phyloP scores from a whole-genome alignment of 2,888 invertebrate genomes.

The Cacoxenus indagator region DNA sequence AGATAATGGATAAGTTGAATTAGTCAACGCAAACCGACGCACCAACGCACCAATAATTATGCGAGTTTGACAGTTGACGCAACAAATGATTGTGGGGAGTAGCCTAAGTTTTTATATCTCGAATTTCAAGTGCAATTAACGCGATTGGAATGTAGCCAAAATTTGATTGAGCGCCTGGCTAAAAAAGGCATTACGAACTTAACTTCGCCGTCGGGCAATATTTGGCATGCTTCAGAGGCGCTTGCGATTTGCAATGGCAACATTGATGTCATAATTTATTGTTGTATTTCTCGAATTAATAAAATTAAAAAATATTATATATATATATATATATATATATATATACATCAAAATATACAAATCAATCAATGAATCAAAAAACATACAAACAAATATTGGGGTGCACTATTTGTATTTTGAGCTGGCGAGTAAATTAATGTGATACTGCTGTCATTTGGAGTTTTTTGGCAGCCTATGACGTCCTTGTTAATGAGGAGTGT shows the following conservation, averaged over 20 bases:
- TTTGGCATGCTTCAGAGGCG: background rate
- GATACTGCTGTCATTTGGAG: background rate
- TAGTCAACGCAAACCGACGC: background rate
- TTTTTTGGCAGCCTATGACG: background rate
- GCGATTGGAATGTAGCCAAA: slow-evolving; percentile 13
- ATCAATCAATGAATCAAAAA: background rate
- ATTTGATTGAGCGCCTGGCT: background rate
- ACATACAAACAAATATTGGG: background rate
- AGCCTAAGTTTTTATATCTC: slow-evolving; percentile 37
- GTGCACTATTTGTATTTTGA: too few species aligned
- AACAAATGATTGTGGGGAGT: background rate
- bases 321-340: too few species aligned
- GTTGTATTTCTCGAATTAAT: slow-evolving; percentile 34
- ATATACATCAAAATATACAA: too few species aligned
- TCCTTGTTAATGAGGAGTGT: slow-evolving; percentile 3
- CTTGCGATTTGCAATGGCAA: background rate
- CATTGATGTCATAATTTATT: slow-evolving; percentile 50
- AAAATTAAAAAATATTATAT: background rate
- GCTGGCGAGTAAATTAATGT: too few species aligned
- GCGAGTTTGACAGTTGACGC: background rate
- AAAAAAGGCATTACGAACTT: background rate
- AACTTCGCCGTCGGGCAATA: background rate
- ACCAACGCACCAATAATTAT: background rate
- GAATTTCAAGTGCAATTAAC: slow-evolving; percentile 30
- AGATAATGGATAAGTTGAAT: slow-evolving; percentile 1